A percentile compares a stretch with the other conserved stretches of the same genome.
Evolutionary conservation across 1,140 invertebrate species (phyloP).

Genomic region (Ceratosolen solmsi): DNA sequence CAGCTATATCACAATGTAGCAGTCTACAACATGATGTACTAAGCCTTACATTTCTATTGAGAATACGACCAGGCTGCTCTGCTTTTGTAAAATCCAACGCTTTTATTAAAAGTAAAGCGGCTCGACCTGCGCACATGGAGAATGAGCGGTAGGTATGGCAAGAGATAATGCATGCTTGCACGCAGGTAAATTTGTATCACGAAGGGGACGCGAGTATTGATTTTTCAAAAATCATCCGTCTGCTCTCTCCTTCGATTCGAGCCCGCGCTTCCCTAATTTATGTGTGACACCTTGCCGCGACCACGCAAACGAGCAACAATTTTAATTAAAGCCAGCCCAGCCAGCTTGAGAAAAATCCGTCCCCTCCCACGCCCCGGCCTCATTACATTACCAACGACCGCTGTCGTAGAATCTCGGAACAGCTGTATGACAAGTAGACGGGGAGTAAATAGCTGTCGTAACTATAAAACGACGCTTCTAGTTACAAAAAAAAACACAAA

Average conservation of each 20-base stretch:
- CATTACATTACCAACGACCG: neutral
- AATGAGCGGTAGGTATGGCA: neutral
- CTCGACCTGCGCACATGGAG: neutral
- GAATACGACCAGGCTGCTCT: neutral
- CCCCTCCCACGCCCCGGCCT: neutral
- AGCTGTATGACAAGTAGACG: neutral
- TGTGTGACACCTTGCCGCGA: neutral
- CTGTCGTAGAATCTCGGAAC: neutral
- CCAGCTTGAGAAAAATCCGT: neutral
- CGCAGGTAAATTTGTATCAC: neutral
- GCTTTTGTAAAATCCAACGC: neutral
- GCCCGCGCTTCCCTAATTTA: constrained; percentile 11
- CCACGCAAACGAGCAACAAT: neutral
- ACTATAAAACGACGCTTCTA: neutral
- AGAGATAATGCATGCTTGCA: too few species aligned
- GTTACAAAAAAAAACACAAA: constrained; percentile 8
- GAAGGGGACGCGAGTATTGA: neutral
- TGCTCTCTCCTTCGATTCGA: neutral
- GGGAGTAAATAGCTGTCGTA: neutral
- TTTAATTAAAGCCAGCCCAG: neutral
- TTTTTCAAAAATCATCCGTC: constrained; percentile 29
- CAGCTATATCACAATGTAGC: neutral
- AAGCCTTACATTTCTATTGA: neutral
- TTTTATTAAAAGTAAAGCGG: neutral
- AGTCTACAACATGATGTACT: neutral